These are phyloP conservation scores for Cenopis cana DNA, from an alignment of 2,888 invertebrate genomes.

Conservation along the genomic window DNA sequence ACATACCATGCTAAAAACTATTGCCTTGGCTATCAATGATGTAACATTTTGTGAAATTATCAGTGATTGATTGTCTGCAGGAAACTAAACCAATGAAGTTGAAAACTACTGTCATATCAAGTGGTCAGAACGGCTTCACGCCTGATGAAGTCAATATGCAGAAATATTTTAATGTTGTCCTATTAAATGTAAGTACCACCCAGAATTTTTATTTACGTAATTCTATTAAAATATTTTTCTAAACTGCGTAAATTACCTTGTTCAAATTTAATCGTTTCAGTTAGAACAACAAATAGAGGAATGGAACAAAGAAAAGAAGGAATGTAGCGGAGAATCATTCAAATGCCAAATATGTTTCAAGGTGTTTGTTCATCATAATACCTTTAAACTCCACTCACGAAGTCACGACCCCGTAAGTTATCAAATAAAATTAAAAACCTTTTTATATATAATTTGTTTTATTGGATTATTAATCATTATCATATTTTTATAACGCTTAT, in stretches of 20 bases:
- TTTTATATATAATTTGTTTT: neutral
- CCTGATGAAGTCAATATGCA: slow-evolving; percentile 47
- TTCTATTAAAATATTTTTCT: too few species aligned
- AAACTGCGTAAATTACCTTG: too few species aligned
- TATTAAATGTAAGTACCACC: slow-evolving; percentile 49
- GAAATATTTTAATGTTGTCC: slow-evolving; percentile 50
- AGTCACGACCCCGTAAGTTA: slow-evolving; percentile 52
- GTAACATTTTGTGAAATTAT: neutral
- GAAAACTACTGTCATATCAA: slow-evolving; percentile 3
- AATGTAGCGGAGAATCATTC: slow-evolving; percentile 43
- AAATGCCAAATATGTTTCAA: slow-evolving; percentile 53
- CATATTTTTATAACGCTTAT: neutral
- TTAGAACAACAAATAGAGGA: slow-evolving; percentile 53
- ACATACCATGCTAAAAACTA: too few species aligned
- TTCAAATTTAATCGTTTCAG: slow-evolving; percentile 40
- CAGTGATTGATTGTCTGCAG: slow-evolving; percentile 2
- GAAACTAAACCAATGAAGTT: neutral
- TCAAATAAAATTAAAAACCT: neutral
- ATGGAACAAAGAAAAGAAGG: slow-evolving; percentile 47
- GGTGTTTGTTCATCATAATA: slow-evolving; percentile 49
- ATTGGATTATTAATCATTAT: neutral
- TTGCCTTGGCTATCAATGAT: too few species aligned
- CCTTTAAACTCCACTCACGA: slow-evolving; percentile 47
- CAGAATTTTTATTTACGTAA: too few species aligned
- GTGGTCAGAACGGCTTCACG: slow-evolving; percentile 7